Conservation (phyloP, 2,113 vertebrate genomes). For the Sinosuthora webbiana region DNA sequence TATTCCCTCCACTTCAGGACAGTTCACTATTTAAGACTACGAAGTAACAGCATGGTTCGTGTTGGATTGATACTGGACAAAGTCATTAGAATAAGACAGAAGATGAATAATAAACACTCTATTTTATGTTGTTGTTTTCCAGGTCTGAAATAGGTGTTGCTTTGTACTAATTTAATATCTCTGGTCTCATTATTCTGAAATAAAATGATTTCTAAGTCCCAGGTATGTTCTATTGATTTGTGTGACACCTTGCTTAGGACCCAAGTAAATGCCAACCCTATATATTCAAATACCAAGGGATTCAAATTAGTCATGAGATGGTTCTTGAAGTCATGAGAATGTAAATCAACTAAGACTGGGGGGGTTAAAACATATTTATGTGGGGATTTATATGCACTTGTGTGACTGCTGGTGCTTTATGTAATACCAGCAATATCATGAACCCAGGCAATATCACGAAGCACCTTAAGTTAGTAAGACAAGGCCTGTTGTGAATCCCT, state of each 20-base stretch:
- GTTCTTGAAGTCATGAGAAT: not conserved
- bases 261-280: not conserved
- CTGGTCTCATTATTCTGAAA: not conserved
- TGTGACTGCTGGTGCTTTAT: not conserved
- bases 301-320: not conserved
- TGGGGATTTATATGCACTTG: not conserved
- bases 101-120: not conserved
- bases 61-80: not conserved
- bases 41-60: not conserved
- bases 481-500: not conserved
- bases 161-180: not conserved
- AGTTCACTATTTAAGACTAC: not conserved
- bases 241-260: not conserved
- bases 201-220: not conserved
- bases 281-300: not conserved
- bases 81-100: not conserved
- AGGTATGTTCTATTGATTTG: not conserved
- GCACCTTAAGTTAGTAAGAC: not conserved
- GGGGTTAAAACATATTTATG: not conserved
- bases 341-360: not conserved
- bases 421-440: not conserved
- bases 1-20: not conserved
- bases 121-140: not conserved
- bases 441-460: not conserved
- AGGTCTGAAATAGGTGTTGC: accelerated